Conservation (phyloP, 1,140 invertebrate species). For the Aleiodes sp. region DNA sequence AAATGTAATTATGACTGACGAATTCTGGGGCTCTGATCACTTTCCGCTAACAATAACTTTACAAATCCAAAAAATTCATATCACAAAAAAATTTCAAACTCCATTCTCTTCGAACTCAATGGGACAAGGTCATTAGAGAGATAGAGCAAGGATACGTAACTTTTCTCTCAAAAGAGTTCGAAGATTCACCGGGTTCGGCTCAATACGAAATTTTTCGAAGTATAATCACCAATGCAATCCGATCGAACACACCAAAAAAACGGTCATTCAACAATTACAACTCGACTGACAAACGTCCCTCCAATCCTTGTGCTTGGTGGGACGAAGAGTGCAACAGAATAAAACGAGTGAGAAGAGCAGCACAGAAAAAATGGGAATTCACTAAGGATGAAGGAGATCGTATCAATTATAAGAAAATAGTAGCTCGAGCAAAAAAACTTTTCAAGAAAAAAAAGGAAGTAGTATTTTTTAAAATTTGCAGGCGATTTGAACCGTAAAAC, state of each 20-base stretch:
- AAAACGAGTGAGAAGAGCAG: not conserved
- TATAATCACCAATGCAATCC: too few relatives aligned
- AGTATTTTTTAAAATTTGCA: conserved; percentile 5
- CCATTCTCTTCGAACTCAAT: too few relatives aligned
- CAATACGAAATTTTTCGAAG: too few relatives aligned
- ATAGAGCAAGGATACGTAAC: too few relatives aligned
- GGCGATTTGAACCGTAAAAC: not conserved
- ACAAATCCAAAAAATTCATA: not conserved
- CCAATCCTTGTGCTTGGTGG: too few relatives aligned
- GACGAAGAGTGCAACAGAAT: conserved; percentile 21
- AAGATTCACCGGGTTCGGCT: too few relatives aligned
- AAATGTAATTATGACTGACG: not conserved
- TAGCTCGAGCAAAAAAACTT: conserved; percentile 21
- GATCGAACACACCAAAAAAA: too few relatives aligned
- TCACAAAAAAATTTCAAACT: conserved; percentile 26
- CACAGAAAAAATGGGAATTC: conserved; percentile 27
- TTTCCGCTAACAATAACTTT: not conserved
- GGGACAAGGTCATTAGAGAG: too few relatives aligned
- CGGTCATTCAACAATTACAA: too few relatives aligned
- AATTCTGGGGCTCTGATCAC: not conserved
- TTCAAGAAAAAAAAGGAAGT: conserved; percentile 31
- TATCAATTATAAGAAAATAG: conserved; percentile 29
- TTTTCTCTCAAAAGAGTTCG: too few relatives aligned
- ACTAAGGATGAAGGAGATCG: not conserved
- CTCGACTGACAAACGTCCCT: too few relatives aligned